phyloP scores from a whole-genome alignment of 2,888 invertebrate genomes.

The Lampropteryx suffumata region DNA sequence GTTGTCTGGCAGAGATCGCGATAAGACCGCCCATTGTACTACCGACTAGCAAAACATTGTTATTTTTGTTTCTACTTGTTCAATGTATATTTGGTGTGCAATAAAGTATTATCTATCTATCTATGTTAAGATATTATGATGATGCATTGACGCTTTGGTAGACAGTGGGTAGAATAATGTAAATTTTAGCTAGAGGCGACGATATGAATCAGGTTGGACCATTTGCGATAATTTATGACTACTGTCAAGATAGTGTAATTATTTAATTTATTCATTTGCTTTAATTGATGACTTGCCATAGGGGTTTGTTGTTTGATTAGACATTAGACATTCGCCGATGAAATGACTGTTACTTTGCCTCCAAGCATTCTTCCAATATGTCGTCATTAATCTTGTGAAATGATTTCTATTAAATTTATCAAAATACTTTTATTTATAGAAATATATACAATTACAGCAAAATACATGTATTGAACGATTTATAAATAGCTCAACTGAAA shows the following conservation, averaged over 20 bases:
- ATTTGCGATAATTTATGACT: conserved; percentile 29
- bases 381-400: neutral
- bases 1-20: too few species aligned
- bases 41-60: too few species aligned
- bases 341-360: conserved; percentile 11
- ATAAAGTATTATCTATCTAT: too few species aligned
- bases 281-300: conserved; percentile 26
- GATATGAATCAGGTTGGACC: conserved; percentile 28
- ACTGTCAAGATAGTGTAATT: conserved; percentile 33
- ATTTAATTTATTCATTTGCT: conserved; percentile 35
- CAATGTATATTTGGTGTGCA: too few species aligned
- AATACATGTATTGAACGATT: too few species aligned
- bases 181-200: conserved; percentile 27
- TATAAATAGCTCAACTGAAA: too few species aligned
- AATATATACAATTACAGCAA: neutral
- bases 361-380: neutral
- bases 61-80: too few species aligned
- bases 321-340: conserved; percentile 13
- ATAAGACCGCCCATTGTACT: too few species aligned
- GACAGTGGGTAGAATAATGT: conserved; percentile 2
- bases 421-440: too few species aligned
- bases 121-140: too few species aligned
- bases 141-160: conserved; percentile 7
- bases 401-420: neutral
- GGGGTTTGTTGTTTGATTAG: conserved; percentile 24